Conservation (phyloP, 2,888 invertebrate species). For the Nemoura dubitans region DNA sequence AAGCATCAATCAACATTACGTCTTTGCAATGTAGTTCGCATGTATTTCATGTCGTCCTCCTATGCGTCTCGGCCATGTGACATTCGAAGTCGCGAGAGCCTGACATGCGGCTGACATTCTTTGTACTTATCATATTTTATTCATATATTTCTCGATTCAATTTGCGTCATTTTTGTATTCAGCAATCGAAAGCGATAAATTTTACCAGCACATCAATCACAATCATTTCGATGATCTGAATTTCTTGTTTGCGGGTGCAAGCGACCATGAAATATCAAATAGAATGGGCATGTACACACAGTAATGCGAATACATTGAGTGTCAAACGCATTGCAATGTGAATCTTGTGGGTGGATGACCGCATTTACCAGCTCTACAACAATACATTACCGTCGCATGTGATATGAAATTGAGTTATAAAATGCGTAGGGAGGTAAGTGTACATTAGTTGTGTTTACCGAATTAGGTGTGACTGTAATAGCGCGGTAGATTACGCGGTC, state of each 20-base stretch:
- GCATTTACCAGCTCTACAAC: too few relatives aligned
- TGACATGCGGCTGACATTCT: neutral
- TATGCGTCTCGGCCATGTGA: neutral
- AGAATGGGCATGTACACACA: neutral
- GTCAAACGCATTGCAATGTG: too few relatives aligned
- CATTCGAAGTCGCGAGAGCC: neutral
- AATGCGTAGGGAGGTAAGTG: neutral
- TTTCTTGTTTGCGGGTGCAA: neutral
- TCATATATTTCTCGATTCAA: neutral
- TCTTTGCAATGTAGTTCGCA: conserved; percentile 4
- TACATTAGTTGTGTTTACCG: neutral
- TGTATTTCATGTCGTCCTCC: neutral
- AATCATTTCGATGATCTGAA: neutral
- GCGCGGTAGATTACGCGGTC: neutral
- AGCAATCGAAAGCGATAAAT: neutral
- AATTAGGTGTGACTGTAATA: neutral
- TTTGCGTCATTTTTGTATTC: neutral
- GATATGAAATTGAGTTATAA: neutral
- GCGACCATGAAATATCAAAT: neutral
- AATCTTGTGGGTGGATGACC: too few relatives aligned
- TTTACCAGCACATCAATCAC: neutral
- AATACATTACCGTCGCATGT: too few relatives aligned
- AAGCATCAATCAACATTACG: conserved; percentile 12
- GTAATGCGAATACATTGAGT: neutral
- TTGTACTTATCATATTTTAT: neutral